Evolutionary conservation across 2,113 vertebrate genomes (phyloP).

Genomic region (Lophochroa leadbeateri): DNA sequence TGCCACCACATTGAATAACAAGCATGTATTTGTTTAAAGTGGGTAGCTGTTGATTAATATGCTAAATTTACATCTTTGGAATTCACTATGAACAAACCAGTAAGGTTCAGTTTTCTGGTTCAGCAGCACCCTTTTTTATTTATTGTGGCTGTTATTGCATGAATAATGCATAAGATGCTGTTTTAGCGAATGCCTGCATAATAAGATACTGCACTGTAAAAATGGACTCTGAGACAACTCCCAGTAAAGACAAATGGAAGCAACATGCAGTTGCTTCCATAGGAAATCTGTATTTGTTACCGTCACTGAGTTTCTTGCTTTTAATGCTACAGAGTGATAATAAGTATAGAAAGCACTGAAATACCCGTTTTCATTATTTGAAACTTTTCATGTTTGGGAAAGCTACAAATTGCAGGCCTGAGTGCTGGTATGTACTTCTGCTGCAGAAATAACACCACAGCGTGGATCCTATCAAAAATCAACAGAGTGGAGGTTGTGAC

Average conservation of each 20-base stretch:
- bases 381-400: not conserved
- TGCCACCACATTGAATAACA: not conserved
- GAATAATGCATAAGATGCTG: not conserved
- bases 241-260: not conserved
- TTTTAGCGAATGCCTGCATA: not conserved
- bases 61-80: not conserved
- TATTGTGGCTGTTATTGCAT: not conserved
- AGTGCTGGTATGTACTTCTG: accelerated
- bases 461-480: not conserved
- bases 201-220: not conserved
- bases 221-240: not conserved
- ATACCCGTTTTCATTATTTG: not conserved
- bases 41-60: not conserved
- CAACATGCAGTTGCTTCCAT: not conserved
- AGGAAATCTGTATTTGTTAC: not conserved
- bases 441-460: not conserved
- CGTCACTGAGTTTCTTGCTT: not conserved
- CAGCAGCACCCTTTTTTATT: not conserved
- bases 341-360: not conserved
- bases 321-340: not conserved
- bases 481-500: not conserved
- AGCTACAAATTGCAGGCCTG: not conserved
- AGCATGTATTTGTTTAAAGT: not conserved
- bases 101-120: slow-evolving; percentile 8
- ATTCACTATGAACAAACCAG: not conserved